Evolutionary conservation across 2,113 vertebrate genomes (phyloP).

Genomic region (Potamarius usumacintae): DNA sequence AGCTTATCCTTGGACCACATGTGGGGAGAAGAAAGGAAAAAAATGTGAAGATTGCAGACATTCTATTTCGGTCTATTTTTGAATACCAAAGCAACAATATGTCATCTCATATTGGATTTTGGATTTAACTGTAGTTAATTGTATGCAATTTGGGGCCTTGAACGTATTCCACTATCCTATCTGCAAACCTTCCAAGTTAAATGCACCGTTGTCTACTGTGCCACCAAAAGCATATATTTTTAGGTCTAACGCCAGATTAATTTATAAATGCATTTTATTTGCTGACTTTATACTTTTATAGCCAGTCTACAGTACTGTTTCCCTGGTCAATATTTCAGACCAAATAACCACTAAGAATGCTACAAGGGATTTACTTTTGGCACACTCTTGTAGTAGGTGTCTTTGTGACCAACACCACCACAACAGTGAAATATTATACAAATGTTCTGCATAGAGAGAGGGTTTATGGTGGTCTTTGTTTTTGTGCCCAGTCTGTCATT

Average conservation of each 20-base stretch:
- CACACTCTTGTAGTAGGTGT: conserved; percentile 3
- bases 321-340: background rate
- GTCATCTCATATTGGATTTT: background rate
- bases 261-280: background rate
- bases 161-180: background rate
- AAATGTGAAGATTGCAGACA: background rate
- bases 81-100: background rate
- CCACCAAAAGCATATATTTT: conserved; percentile 8
- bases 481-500: conserved; percentile 30
- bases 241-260: background rate
- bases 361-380: conserved; percentile 20
- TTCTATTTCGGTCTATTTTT: background rate
- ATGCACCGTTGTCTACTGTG: background rate
- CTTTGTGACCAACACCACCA: conserved; percentile 7
- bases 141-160: background rate
- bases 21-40: background rate
- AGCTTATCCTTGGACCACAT: background rate
- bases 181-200: background rate
- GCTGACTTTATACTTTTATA: conserved; percentile 1
- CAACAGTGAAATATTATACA: conserved; percentile 23
- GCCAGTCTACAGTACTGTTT: background rate
- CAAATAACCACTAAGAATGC: conserved; percentile 9
- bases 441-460: conserved; percentile 22
- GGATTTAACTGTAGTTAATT: background rate
- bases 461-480: conserved; percentile 26